A percentile compares a stretch with the other conserved stretches of the same genome.
Evolutionary conservation across 2,888 invertebrate species (phyloP).

Genomic region (Melanotus villosus): DNA sequence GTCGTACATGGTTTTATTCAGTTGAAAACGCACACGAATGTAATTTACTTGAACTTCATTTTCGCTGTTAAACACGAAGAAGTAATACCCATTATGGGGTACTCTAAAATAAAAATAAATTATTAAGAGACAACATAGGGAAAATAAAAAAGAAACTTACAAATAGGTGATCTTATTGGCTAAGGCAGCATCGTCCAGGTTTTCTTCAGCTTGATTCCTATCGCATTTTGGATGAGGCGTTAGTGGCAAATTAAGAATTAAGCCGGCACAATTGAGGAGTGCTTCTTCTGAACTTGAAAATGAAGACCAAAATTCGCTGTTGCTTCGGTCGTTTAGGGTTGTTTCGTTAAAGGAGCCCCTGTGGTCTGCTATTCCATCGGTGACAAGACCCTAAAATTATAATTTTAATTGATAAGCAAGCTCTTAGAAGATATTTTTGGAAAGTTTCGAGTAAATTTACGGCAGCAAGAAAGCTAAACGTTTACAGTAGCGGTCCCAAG

Average conservation of each 20-base stretch:
- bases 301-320: constrained; percentile 86
- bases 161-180: constrained; percentile 79
- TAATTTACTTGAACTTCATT: constrained; percentile 83
- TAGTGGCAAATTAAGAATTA: constrained; percentile 80
- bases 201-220: constrained; percentile 64
- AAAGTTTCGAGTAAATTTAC: too few species aligned
- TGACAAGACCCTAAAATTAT: constrained; percentile 68
- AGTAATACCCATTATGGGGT: constrained; percentile 84
- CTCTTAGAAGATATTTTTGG: too few species aligned
- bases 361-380: constrained; percentile 76
- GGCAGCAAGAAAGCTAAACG: too few species aligned
- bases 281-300: constrained; percentile 87
- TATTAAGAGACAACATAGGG: too few species aligned
- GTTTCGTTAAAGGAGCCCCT: constrained; percentile 77
- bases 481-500: too few species aligned
- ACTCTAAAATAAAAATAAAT: constrained; percentile 69
- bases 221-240: constrained; percentile 75
- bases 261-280: constrained; percentile 79
- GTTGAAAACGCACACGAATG: constrained; percentile 77
- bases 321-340: constrained; percentile 78
- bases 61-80: constrained; percentile 87
- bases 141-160: too few species aligned
- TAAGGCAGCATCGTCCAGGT: constrained; percentile 70
- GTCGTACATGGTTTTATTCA: constrained; percentile 81
- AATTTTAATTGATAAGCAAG: not conserved